phyloP scores from a whole-genome alignment of 2,113 vertebrate genomes.

The Chitala chitala region DNA sequence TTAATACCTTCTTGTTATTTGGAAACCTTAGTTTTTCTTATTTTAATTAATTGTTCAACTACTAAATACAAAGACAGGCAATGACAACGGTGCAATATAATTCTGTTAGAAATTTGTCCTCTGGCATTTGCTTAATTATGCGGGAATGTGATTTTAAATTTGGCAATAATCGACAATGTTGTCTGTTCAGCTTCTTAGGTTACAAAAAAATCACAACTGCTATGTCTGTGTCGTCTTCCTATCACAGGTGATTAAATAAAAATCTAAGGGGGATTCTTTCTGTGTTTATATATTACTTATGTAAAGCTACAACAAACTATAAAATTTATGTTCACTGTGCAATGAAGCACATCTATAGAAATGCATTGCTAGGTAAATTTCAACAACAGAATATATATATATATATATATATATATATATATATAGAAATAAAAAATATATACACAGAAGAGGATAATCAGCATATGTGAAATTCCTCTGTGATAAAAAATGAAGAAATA shows the following conservation, averaged over 20 bases:
- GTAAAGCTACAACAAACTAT: not conserved
- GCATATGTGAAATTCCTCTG: no score
- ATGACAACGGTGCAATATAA: conserved; percentile 22
- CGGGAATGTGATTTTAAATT: conserved; percentile 20
- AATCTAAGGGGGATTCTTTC: not conserved
- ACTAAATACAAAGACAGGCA: conserved; percentile 8
- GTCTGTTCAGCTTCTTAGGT: conserved; percentile 5
- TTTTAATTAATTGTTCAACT: not conserved
- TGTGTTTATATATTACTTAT: not conserved
- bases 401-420: not conserved
- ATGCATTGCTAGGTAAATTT: no score
- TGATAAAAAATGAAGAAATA: no score
- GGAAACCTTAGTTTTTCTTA: not conserved
- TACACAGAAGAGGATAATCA: no score
- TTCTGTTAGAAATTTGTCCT: conserved; percentile 11
- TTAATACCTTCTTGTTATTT: conserved; percentile 14
- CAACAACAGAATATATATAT: no score
- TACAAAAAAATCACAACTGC: not conserved
- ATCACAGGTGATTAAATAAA: not conserved
- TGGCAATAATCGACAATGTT: conserved; percentile 18
- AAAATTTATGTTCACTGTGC: not conserved
- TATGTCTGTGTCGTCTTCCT: conserved; percentile 12
- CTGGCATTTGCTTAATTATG: conserved; percentile 6
- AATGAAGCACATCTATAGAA: not conserved
- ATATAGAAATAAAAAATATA: no score